phyloP scores from a whole-genome alignment of 2,888 invertebrate species.

The Parnassius orleans region DNA sequence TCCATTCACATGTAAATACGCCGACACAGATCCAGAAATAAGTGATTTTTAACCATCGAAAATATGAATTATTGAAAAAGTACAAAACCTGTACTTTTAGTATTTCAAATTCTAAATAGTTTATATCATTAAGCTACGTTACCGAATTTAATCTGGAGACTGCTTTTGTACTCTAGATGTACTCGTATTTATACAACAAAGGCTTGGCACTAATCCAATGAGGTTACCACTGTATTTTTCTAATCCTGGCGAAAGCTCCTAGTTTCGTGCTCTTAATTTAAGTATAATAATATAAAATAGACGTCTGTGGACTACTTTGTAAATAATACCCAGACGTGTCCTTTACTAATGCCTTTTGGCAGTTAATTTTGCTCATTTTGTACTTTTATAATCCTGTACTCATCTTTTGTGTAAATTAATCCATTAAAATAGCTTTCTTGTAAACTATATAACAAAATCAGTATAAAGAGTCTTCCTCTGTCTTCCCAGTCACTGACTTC shows the following conservation, averaged over 20 bases:
- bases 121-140: slow-evolving; percentile 76
- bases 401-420: slow-evolving; percentile 36
- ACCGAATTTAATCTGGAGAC: slow-evolving; percentile 82
- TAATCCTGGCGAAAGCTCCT: slow-evolving; percentile 60
- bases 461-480: slow-evolving; percentile 60
- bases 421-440: slow-evolving; percentile 43
- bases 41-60: slow-evolving; percentile 78
- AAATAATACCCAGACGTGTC: slow-evolving; percentile 51
- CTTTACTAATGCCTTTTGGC: slow-evolving; percentile 46
- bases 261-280: slow-evolving; percentile 55
- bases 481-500: slow-evolving; percentile 57
- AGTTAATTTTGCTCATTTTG: slow-evolving; percentile 66
- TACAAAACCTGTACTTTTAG: slow-evolving; percentile 37
- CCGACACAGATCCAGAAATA: slow-evolving; percentile 85
- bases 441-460: slow-evolving; percentile 39
- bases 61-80: slow-evolving; percentile 29
- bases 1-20: slow-evolving; percentile 89
- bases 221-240: slow-evolving; percentile 78
- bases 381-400: slow-evolving; percentile 70
- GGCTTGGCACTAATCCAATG: slow-evolving; percentile 67
- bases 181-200: slow-evolving; percentile 67
- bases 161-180: slow-evolving; percentile 79
- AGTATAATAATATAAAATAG: slow-evolving; percentile 35
- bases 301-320: slow-evolving; percentile 48
- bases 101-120: slow-evolving; percentile 52